Base-by-base conservation (phyloP, 2,888 invertebrate species). In the Oligia fasciuncula region DNA sequence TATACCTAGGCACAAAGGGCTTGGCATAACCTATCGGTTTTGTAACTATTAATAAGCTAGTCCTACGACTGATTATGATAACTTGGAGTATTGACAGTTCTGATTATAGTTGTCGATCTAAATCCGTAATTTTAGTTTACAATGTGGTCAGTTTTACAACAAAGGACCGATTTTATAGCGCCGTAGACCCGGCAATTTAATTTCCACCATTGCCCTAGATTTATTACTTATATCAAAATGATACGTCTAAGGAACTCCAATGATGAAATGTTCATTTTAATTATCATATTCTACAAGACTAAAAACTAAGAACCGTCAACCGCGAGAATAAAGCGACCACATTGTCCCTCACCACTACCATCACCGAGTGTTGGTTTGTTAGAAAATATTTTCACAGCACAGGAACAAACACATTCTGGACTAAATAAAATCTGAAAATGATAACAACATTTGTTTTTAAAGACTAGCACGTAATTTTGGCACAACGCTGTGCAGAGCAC, bases 401-500 rank as follows among this genome's bases (percentile, higher is more conserved):
- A 95, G 94, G 95, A 96, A 96, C 96, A 96, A 96, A 97, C 95
- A 94, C 95, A 96, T 96, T 96, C 94, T 96, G 96, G 96, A 96
- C 95, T 96, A 95, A 96, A 96, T 97, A 96, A 97, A 97, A 97
- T 97, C 95, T 97, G 96, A 96, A 96, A 96, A 96, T 95, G 95
- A 96, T 96, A 96, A 97, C 96, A 97, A 96, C 95, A 94, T 95
- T 96, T 94, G 93, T 93, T 95, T 95, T 94, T 93, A 93, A 94
- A 95, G 97, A 97, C 97, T 97, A 97, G 97, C 94, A 96, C 95
- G 93, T 95, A 96, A 97, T 96, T 97, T 97, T 97, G 97, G 97
- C 97, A 97, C 97, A 96, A 95, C 95, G 94, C 96, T 95, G 95
- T 93, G 94, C 92, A 88, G 92, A 92, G 93, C 94, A 93, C 95